These are phyloP conservation scores for Cyprinodon brontotheroides DNA, from an alignment of 2,113 vertebrate species.

Conservation along the genomic window DNA sequence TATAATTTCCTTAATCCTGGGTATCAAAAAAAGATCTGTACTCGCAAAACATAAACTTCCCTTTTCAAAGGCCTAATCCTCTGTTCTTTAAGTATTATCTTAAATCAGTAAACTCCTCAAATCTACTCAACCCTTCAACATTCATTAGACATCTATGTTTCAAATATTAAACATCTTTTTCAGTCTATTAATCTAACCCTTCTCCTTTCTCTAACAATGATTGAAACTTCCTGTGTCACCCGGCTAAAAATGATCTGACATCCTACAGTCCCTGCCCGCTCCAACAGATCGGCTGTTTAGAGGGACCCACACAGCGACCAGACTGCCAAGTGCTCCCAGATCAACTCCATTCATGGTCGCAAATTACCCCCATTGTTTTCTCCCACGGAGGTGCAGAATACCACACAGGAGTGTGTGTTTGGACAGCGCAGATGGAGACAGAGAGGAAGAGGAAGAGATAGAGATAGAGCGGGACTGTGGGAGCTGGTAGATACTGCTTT, in stretches of 20 bases:
- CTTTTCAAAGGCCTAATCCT: slow-evolving; percentile 1
- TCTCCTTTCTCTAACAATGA: slow-evolving; percentile 9
- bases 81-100: not conserved
- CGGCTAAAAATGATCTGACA: slow-evolving; percentile 12
- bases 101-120: not conserved
- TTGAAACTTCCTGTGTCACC: slow-evolving; percentile 11
- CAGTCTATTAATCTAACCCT: not conserved
- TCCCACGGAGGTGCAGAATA: slow-evolving; percentile 57
- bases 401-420: slow-evolving; percentile 22
- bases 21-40: not conserved
- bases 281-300: slow-evolving; percentile 38
- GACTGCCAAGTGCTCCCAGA: slow-evolving; percentile 31
- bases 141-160: not conserved
- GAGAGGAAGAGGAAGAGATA: not conserved
- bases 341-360: slow-evolving; percentile 42
- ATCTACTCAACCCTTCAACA: not conserved
- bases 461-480: not conserved
- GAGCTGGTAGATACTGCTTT: not conserved
- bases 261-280: slow-evolving; percentile 22
- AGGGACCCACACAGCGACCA: slow-evolving; percentile 30
- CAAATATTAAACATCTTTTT: not conserved
- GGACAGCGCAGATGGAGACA: not conserved
- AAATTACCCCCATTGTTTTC: slow-evolving; percentile 36
- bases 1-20: not conserved
- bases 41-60: not conserved